phyloP scores from a whole-genome alignment of 1,140 invertebrate species.

The Drosophila willistoni region DNA sequence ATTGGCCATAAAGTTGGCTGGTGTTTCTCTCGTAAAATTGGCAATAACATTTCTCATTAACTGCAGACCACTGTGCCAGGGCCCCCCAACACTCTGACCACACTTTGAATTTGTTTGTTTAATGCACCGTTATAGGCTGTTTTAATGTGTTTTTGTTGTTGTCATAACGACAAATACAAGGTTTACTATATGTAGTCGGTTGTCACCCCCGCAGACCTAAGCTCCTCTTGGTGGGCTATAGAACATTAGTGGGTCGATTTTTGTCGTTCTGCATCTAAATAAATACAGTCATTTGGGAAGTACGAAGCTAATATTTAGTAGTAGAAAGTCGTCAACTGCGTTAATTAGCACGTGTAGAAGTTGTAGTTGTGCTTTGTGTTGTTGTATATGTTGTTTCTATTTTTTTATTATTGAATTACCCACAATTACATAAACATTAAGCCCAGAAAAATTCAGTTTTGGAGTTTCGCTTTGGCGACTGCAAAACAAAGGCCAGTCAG shows the following conservation, averaged over 20 bases:
- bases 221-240: not conserved
- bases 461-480: slow-evolving; percentile 24
- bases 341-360: slow-evolving; percentile 55
- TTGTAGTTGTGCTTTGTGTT: not conserved
- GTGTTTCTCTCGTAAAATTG: not conserved
- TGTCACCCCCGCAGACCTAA: not conserved
- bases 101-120: slow-evolving; percentile 8
- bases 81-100: not conserved
- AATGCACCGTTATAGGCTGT: slow-evolving; percentile 15
- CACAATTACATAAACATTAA: slow-evolving; percentile 77
- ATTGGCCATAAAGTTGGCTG: too few species aligned
- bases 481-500: slow-evolving; percentile 29
- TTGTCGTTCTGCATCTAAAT: slow-evolving; percentile 9
- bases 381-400: not conserved
- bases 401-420: slow-evolving; percentile 27
- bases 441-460: slow-evolving; percentile 43
- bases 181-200: not conserved
- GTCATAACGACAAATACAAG: slow-evolving; percentile 48
- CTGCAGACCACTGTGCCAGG: not conserved
- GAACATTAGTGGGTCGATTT: slow-evolving; percentile 46
- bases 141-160: slow-evolving; percentile 21
- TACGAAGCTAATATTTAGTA: slow-evolving; percentile 18
- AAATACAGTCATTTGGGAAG: not conserved
- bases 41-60: not conserved
- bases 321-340: slow-evolving; percentile 44